These are phyloP conservation scores for Molothrus ater DNA, from an alignment of 2,797 vertebrate genomes.

Conservation along the genomic window DNA sequence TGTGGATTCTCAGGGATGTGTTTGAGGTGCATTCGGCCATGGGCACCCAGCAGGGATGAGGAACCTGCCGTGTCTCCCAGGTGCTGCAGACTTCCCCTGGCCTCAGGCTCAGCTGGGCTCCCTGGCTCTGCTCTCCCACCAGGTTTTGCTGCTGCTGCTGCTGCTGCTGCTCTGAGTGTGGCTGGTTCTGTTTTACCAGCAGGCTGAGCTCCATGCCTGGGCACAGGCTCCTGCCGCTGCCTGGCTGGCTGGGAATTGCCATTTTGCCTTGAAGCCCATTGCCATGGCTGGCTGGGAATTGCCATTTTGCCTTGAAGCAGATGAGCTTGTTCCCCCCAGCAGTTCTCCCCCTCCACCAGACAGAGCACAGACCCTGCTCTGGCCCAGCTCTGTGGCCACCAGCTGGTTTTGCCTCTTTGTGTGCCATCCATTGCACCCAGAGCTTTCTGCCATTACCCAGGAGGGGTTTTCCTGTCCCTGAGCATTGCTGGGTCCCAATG, in stretches of 20 bases:
- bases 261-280: neutral
- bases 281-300: neutral
- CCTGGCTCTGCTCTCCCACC: neutral
- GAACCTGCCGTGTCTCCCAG: neutral
- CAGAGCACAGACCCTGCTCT: neutral
- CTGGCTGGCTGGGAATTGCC: neutral
- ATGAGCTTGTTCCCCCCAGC: neutral
- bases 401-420: neutral
- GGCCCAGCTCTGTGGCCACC: neutral
- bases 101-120: neutral
- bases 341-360: neutral
- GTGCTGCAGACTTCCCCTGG: neutral
- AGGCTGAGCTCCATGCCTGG: neutral
- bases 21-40: neutral
- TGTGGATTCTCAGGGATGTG: neutral
- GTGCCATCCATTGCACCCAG: neutral
- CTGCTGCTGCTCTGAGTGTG: neutral
- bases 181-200: neutral
- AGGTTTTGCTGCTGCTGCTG: neutral
- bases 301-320: neutral
- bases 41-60: neutral
- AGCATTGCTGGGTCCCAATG: accelerated
- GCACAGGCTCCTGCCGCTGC: neutral
- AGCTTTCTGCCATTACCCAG: neutral
- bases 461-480: neutral